Conservation (phyloP, 2,113 vertebrate species). For the Coryphaenoides rupestris region DNA sequence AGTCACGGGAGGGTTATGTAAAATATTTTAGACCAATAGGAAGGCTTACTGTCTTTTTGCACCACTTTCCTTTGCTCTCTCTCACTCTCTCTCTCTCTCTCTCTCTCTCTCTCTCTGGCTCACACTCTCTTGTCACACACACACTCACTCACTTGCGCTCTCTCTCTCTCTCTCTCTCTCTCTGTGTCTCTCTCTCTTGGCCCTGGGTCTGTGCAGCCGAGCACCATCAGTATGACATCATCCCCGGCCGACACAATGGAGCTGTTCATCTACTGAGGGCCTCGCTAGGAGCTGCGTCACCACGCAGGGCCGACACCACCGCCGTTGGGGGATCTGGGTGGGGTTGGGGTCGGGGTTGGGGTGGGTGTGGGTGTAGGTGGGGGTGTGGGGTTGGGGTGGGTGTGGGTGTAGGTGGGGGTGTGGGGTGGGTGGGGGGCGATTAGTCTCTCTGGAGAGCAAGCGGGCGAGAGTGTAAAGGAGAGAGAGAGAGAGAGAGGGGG, state of each 20-base stretch:
- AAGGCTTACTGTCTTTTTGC: constrained; percentile 33
- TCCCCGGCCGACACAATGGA: constrained; percentile 74
- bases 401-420: constrained; percentile 65
- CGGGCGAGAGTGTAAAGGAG: no score
- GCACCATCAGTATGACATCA: constrained; percentile 82
- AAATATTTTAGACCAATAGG: no score
- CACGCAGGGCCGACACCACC: constrained; percentile 54
- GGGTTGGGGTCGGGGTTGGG: constrained; percentile 27
- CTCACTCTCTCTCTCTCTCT: constrained; percentile 27
- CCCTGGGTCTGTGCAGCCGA: constrained; percentile 72
- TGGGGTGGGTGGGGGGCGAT: constrained; percentile 52
- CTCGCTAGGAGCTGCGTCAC: constrained; percentile 72
- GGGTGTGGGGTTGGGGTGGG: constrained; percentile 27
- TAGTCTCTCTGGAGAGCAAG: no score
- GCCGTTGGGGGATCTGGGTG: constrained; percentile 25
- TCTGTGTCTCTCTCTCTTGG: constrained; percentile 66
- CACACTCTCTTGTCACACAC: constrained; percentile 39
- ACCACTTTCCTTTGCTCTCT: background rate
- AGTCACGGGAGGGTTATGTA: no score
- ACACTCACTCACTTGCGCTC: no score
- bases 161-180: constrained; percentile 30
- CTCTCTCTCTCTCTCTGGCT: background rate
- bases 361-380: constrained; percentile 71
- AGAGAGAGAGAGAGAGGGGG: constrained; percentile 67
- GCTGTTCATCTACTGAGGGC: constrained; percentile 80